Evolutionary conservation across 2,888 invertebrate genomes (phyloP).

Genomic region (Salpingus planirostris): DNA sequence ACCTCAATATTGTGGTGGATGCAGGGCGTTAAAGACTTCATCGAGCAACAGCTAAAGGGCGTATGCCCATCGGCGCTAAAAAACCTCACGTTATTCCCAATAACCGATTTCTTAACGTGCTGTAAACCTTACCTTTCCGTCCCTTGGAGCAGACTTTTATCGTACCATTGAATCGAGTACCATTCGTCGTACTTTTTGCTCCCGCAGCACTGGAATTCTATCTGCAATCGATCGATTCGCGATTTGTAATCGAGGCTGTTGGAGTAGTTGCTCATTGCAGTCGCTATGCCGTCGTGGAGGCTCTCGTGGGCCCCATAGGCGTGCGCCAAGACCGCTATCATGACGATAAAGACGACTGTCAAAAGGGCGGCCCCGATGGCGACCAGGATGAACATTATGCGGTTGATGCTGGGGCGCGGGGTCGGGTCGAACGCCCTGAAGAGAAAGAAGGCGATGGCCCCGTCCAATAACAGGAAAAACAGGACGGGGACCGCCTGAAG

Average conservation of each 20-base stretch:
- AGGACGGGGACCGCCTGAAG: constrained; percentile 24
- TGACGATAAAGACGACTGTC: constrained; percentile 20
- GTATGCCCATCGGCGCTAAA: constrained; percentile 41
- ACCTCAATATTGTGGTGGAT: constrained; percentile 50
- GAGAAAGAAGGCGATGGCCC: constrained; percentile 21
- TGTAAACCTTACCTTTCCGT: background rate
- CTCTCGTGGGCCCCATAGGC: constrained; percentile 25
- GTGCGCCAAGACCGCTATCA: constrained; percentile 27
- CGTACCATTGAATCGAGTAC: constrained; percentile 53
- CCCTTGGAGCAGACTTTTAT: constrained; percentile 35
- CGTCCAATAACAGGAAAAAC: constrained; percentile 25
- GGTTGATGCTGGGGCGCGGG: constrained; percentile 19
- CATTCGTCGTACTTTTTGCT: constrained; percentile 52
- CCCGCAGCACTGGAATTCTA: constrained; percentile 55
- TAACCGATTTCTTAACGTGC: background rate
- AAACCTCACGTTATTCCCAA: background rate
- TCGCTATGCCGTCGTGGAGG: constrained; percentile 46
- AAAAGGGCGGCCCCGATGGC: constrained; percentile 18
- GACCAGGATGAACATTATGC: constrained; percentile 23
- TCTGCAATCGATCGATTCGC: constrained; percentile 51
- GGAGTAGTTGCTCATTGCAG: constrained; percentile 51
- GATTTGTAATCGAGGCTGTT: constrained; percentile 47
- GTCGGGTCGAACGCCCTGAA: constrained; percentile 23
- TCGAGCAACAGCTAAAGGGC: constrained; percentile 56
- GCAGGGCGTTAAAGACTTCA: constrained; percentile 47